Percentiles rank a stretch among this genome's conserved stretches.
Evolutionary conservation across 2,888 invertebrate genomes (phyloP).

Genomic region (Papilio elwesi): DNA sequence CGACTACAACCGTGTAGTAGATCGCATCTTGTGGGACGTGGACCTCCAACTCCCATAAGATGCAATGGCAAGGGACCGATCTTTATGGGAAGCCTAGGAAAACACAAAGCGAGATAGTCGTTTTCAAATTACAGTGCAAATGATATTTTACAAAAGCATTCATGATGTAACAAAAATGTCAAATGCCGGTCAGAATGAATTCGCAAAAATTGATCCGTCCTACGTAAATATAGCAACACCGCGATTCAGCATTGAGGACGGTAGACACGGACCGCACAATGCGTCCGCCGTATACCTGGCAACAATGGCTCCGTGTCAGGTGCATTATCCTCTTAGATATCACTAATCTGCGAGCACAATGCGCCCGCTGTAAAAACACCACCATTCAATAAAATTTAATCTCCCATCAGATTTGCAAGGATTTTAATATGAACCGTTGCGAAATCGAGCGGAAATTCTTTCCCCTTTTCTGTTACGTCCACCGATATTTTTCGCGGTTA

Average conservation of each 20-base stretch:
- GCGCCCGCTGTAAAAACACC: conserved; percentile 60
- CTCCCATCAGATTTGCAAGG: conserved; percentile 63
- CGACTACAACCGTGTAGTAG: too few relatives aligned
- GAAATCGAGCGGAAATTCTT: conserved; percentile 44
- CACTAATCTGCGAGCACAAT: conserved; percentile 70
- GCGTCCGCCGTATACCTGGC: conserved; percentile 58
- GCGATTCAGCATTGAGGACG: background rate
- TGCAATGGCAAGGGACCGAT: background rate
- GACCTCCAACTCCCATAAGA: background rate
- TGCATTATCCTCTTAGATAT: conserved; percentile 75
- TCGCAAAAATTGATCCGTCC: conserved; percentile 33
- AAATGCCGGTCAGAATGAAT: conserved; percentile 6
- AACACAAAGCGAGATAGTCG: too few relatives aligned
- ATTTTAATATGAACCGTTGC: conserved; percentile 39
- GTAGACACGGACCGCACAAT: conserved; percentile 28
- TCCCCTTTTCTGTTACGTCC: conserved; percentile 18
- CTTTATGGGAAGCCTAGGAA: background rate
- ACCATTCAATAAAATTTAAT: conserved; percentile 76
- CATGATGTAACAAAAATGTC: conserved; percentile 11
- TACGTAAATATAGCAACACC: conserved; percentile 35
- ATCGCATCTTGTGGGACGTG: too few relatives aligned
- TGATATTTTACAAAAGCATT: conserved; percentile 6
- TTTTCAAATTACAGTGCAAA: background rate
- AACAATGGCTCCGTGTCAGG: conserved; percentile 71
- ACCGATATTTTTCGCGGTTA: conserved; percentile 72